Base-by-base conservation (phyloP, 2,113 vertebrate species). In the Apistogramma diplotaenia region DNA sequence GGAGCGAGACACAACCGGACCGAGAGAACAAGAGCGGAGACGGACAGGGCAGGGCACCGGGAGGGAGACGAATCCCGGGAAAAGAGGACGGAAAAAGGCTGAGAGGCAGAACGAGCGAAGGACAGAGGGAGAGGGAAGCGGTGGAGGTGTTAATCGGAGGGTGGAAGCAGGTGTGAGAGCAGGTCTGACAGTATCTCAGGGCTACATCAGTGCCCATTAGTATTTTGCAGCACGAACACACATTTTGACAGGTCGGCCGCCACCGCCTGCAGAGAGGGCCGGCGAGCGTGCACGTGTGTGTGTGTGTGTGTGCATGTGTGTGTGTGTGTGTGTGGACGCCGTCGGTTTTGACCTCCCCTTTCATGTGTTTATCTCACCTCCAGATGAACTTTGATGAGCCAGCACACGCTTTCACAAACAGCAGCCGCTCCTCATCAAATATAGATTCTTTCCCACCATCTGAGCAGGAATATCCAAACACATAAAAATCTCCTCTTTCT, bases 161-260 rank as follows among this genome's bases (percentile, higher is more conserved):
- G 81, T 84, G 56, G 18, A 81, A 74, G 76, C 54, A 33, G 57
- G 74, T 55, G 65, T 37, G 78, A n/a, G 62, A 78, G 25, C 37
- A 15, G 61, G n/a, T 51, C 72, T 82, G 84, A 85, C 87, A 82
- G 80, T 91, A 89, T 89, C 89, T 91, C 76, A 77, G 65, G 86
- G 88, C 88, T 72, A 89, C 85, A 89, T 92, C 91, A 87, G 88
- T 43, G 74, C 74, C 74, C 81, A 91, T 89, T 90, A 87, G 85
- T 90, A 85, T 87, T 87, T 81, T 90, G 74, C 78, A 81, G 81
- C 88, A 90, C 46, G 29, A 88, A 89, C 84, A 92, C 87, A 84
- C 80, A 76, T 62, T 87, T 77, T 90, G 88, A 89, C 91, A 89
- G 89, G 86, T 89, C 33, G 7, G 62, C 70, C 2, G 33, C 73